phyloP scores from a whole-genome alignment of 2,888 invertebrate species.

The Panorpa germanica region DNA sequence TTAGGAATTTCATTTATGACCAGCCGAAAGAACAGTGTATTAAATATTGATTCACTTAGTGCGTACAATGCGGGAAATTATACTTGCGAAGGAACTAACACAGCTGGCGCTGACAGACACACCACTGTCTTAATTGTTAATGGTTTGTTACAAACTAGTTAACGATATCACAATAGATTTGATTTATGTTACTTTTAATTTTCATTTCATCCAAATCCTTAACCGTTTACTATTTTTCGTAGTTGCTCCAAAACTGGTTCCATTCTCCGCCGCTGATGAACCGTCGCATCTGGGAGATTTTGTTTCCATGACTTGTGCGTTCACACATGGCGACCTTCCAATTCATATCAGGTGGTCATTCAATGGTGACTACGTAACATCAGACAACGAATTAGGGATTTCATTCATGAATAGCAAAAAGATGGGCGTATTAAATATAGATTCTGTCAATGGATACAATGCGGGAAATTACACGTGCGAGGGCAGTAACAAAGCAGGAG shows the following conservation, averaged over 20 bases:
- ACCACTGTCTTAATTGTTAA: conserved; percentile 39
- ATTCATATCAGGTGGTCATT: conserved; percentile 52
- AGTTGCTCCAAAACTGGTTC: conserved; percentile 46
- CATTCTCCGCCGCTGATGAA: conserved; percentile 47
- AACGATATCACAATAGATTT: too few relatives aligned
- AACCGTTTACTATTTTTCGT: too few relatives aligned
- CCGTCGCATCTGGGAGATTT: conserved; percentile 36
- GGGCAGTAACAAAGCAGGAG: conserved; percentile 54
- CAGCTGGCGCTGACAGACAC: conserved; percentile 36
- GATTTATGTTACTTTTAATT: conserved; percentile 1
- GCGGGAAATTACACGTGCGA: conserved; percentile 59
- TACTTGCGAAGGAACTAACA: conserved; percentile 45
- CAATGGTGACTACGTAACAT: conserved; percentile 35
- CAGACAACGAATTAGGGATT: too few relatives aligned
- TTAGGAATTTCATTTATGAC: conserved; percentile 20
- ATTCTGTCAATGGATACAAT: conserved; percentile 44
- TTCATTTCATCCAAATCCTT: conserved; percentile 14
- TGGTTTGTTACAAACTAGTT: too few relatives aligned
- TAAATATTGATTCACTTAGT: conserved; percentile 42
- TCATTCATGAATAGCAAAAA: too few relatives aligned
- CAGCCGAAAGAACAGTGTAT: conserved; percentile 34
- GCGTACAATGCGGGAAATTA: conserved; percentile 42
- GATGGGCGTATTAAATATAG: conserved; percentile 47
- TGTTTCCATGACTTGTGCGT: conserved; percentile 40
- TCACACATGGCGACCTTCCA: conserved; percentile 48